Conservation (phyloP, 2,113 vertebrate species). For the Zingel zingel region DNA sequence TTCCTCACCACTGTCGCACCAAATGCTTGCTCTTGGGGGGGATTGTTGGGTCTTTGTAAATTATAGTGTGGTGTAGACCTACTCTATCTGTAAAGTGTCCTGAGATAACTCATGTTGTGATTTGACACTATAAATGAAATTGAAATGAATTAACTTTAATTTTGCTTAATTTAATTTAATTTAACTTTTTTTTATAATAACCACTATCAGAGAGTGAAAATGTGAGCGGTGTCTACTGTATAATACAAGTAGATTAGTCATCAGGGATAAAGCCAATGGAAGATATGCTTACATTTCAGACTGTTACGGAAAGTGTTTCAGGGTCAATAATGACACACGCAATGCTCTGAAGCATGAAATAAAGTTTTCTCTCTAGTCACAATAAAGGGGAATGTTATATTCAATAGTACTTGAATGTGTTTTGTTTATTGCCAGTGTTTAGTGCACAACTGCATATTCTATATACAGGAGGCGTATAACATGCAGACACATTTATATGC, state of each 20-base stretch:
- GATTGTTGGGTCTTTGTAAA: no score
- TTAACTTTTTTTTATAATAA: neutral
- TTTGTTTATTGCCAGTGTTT: constrained; percentile 4
- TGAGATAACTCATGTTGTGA: no score
- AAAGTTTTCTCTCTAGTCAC: neutral
- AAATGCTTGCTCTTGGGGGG: no score
- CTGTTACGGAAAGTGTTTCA: constrained; percentile 31
- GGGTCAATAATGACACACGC: constrained; percentile 32
- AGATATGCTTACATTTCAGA: constrained; percentile 44
- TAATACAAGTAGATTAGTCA: constrained; percentile 57
- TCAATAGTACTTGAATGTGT: neutral
- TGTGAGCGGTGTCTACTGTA: constrained; percentile 12
- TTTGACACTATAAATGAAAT: no score
- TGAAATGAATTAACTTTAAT: no score
- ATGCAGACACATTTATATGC: constrained; percentile 11
- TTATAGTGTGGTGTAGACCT: no score
- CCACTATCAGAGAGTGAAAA: neutral
- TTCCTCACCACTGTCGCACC: no score
- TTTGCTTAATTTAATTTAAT: no score
- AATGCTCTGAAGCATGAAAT: constrained; percentile 4
- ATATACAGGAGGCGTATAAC: neutral
- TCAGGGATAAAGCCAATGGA: constrained; percentile 26
- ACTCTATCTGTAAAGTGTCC: no score
- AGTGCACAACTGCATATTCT: neutral
- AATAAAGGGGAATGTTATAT: neutral